Base-by-base conservation (phyloP, 2,113 vertebrate species). In the Oryzias curvinotus region DNA sequence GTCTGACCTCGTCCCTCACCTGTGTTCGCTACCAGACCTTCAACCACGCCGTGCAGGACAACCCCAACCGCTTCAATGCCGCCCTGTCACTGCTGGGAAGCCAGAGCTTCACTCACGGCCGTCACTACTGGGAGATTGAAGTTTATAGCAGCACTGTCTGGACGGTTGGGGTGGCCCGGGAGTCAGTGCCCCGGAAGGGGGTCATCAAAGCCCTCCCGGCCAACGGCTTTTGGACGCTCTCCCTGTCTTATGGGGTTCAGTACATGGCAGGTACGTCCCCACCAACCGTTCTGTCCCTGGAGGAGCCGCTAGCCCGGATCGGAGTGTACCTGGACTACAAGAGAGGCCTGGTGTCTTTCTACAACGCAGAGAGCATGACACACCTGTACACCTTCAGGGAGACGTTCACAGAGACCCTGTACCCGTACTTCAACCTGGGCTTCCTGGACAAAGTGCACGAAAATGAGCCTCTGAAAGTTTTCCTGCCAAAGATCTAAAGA, bases 41-140 rank as follows among this genome's bases (percentile, higher is more conserved):
- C 26, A 91, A 92, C 84, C 89, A 76, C 57, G 65, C 82, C 0
- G 88, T 92, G 61, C 74, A 89, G 59, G 92, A 93, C 85, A 92
- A 92, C 70, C 92, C 92, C 1, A 76, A 90, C 77, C 76, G 92
- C 65, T 93, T 93, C 78, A 92, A 93, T 3, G 90, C 91, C 0
- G 91, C 92, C 28, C 84, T 93, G 68, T 93, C 91, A 0, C 86
- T 93, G 57, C 85, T 93, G 5, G 91, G 85, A 5, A 92, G 89
- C 56, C 90, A 93, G 81, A 89, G 91, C 42, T 93, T 93, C 84
- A 91, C 88, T 26, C 88, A 92, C 0, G 92, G 92, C 5, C 89
- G 90, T 13, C 91, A 92, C 75, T 93, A 93, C 87, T 93, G 92
- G 92, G 92, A 93, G 83, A 90, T 93, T 0, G 91, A 93, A 54